A percentile compares a stretch with the other conserved stretches of the same genome.
Evolutionary conservation across 1,140 invertebrate genomes (phyloP).

Genomic region (Diorhabda sublineata): DNA sequence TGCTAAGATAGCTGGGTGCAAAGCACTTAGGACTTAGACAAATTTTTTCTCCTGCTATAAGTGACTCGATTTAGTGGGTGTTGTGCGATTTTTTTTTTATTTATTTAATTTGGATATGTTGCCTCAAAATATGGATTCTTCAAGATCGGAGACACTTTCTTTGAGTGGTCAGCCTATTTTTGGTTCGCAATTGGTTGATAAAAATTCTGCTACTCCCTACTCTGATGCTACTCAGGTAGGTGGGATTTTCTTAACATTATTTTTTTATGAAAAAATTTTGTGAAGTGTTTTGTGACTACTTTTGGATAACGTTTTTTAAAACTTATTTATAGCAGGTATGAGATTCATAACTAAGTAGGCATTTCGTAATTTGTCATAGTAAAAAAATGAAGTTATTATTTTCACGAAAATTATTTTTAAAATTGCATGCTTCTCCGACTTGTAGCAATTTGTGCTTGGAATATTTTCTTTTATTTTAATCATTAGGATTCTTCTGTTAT

Average conservation of each 20-base stretch:
- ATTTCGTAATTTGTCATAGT: too few relatives aligned
- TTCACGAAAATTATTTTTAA: too few relatives aligned
- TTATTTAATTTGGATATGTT: slow-evolving; percentile 49
- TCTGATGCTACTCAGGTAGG: slow-evolving; percentile 93
- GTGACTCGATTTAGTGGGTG: slow-evolving; percentile 15
- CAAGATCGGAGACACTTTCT: slow-evolving; percentile 50
- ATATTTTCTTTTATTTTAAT: too few relatives aligned
- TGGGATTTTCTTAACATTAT: slow-evolving; percentile 20
- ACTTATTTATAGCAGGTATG: background rate
- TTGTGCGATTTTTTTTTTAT: slow-evolving; percentile 25
- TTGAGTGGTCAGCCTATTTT: slow-evolving; percentile 58
- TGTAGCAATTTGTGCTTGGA: too few relatives aligned
- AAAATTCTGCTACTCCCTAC: slow-evolving; percentile 89
- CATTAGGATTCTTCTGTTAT: too few relatives aligned
- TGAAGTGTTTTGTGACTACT: slow-evolving; percentile 11
- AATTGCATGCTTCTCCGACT: too few relatives aligned
- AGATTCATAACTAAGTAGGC: background rate
- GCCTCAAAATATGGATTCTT: slow-evolving; percentile 53
- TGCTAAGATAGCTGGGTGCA: slow-evolving; percentile 38
- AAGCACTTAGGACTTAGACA: slow-evolving; percentile 41
- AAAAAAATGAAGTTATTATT: too few relatives aligned
- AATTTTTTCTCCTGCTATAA: slow-evolving; percentile 27
- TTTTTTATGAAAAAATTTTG: background rate
- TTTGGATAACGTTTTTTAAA: slow-evolving; percentile 4
- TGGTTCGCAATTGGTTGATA: slow-evolving; percentile 80